Conservation (phyloP, 1,140 invertebrate species). For the Drosophila sturtevanti region DNA sequence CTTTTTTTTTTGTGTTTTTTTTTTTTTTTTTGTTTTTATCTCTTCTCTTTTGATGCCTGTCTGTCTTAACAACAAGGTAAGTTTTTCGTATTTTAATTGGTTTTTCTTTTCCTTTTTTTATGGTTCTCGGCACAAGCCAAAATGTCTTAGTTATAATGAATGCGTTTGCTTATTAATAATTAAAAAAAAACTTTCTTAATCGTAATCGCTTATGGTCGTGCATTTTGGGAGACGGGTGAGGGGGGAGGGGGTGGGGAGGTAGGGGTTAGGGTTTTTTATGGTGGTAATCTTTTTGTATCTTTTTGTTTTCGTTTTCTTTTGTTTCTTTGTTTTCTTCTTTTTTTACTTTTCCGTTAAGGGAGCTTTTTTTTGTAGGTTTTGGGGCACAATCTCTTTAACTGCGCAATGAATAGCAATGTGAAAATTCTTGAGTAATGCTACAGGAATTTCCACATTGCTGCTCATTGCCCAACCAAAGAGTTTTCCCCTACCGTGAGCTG, state of each 20-base stretch:
- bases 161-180: slow-evolving; percentile 56
- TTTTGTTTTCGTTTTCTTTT: not conserved
- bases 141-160: slow-evolving; percentile 78
- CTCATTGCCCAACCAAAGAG: not conserved
- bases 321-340: not conserved
- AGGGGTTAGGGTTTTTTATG: slow-evolving; percentile 32
- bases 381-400: not conserved
- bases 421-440: not conserved
- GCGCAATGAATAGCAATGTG: not conserved
- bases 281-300: not conserved
- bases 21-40: slow-evolving; percentile 16
- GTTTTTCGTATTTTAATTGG: slow-evolving; percentile 55
- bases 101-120: slow-evolving; percentile 38
- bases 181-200: slow-evolving; percentile 55
- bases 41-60: slow-evolving; percentile 8
- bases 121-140: slow-evolving; percentile 44
- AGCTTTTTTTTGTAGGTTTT: not conserved
- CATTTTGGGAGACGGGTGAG: slow-evolving; percentile 24
- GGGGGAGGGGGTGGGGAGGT: slow-evolving; percentile 20
- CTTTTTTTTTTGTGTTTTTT: slow-evolving; percentile 22
- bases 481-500: slow-evolving; percentile 35
- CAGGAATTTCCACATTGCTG: not conserved
- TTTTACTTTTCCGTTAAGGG: too few species aligned
- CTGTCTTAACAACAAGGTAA: slow-evolving; percentile 66
- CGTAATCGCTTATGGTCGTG: slow-evolving; percentile 69